Base-by-base conservation (phyloP, 1,140 invertebrate species). In the Drosophila bifasciata region DNA sequence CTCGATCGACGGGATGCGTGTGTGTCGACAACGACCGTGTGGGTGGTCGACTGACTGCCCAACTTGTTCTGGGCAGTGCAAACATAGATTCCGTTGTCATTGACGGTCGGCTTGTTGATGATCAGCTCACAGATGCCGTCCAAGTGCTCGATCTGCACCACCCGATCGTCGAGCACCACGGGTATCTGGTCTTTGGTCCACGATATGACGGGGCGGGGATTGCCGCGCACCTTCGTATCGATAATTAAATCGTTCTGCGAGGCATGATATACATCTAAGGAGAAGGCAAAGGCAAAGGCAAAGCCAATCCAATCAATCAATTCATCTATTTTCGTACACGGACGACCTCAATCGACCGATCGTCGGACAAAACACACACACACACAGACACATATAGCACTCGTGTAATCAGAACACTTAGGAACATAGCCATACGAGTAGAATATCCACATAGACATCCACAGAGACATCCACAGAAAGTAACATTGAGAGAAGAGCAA, bases 171-270 rank as follows among this genome's bases (percentile, higher is more conserved):
- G 16, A 92, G 81, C 7, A 93, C 79, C 43, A 95, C 85, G 64
- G 93, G 91, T 75, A 90, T 90, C 36, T 94, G 94, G 77, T 97
- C 94, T 92, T 96, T 96, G 40, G 95, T 86, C 96, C 96, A 98
- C 19, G 94, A 94, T 56, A 97, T 94, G 3, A 92, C 93, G n/a
- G 96, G 95, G n/a, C 93, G 90, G 5, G 96, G 95, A 81, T 95
- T 93, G 48, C 95, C 95, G 72, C 94, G 93, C 40, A 97, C 94
- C 63, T 94, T 93, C 79, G 96, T 97, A 90, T 97, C 96, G 61
- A 97, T 91, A 36, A 95, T 92, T 48, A 97, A 90, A 90, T 96
- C 95, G 91, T 96, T 94, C 78, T 95, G 94, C 23, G 93, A 92
- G 66, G 93, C 92, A 83, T 94, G 94, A 86, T 95, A 96, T 11